Evolutionary conservation across 1,140 invertebrate genomes (phyloP).

Genomic region (Sesamia nonagrioides): DNA sequence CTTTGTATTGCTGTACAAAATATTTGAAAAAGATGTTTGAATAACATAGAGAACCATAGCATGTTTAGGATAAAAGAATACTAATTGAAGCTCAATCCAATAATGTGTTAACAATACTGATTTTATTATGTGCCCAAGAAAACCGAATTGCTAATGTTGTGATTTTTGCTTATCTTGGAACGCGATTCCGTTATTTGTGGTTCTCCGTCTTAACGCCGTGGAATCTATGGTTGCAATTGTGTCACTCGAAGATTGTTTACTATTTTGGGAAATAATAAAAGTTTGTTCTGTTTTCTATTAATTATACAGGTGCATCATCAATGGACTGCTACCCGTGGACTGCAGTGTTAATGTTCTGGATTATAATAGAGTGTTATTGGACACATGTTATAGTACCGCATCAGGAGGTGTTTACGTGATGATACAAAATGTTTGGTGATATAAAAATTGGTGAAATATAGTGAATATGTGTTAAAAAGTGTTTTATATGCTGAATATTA

Average conservation of each 20-base stretch:
- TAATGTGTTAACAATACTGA: too few species aligned
- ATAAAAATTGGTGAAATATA: conserved; percentile 58
- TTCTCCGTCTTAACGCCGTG: conserved; percentile 79
- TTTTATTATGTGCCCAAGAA: too few species aligned
- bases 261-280: conserved; percentile 76
- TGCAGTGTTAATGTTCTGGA: conserved; percentile 48
- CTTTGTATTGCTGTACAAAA: too few species aligned
- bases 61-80: too few species aligned
- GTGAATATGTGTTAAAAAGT: conserved; percentile 53
- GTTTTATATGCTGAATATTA: conserved; percentile 44
- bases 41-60: too few species aligned
- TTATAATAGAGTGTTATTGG: conserved; percentile 39
- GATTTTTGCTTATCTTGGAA: conserved; percentile 67
- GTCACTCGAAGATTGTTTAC: conserved; percentile 85
- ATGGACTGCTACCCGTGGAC: conserved; percentile 44
- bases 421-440: conserved; percentile 72
- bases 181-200: conserved; percentile 82
- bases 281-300: conserved; percentile 55
- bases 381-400: conserved; percentile 51
- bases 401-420: conserved; percentile 81
- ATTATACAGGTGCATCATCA: conserved; percentile 44
- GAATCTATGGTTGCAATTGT: conserved; percentile 85
- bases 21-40: too few species aligned
- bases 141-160: not conserved
- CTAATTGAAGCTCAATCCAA: too few species aligned